A percentile compares a stretch with the other conserved stretches of the same genome.
These are phyloP conservation scores for Euproctis similis DNA, from an alignment of 2,888 invertebrate genomes.

Conservation along the genomic window DNA sequence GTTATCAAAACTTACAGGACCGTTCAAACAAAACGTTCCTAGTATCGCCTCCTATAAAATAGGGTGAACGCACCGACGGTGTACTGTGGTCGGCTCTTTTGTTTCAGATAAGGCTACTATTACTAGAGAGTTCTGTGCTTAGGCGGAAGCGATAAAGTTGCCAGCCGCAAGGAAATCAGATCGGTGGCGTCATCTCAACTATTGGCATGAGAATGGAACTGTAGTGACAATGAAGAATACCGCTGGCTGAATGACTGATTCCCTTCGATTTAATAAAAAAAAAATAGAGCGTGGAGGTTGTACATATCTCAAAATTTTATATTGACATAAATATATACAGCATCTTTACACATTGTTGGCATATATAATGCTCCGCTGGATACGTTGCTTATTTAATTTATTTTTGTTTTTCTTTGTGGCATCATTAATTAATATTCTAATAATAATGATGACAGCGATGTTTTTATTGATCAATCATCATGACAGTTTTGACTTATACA, in stretches of 20 bases:
- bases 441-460: too few relatives aligned
- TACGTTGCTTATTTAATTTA: too few relatives aligned
- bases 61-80: conserved; percentile 30
- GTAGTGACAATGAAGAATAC: conserved; percentile 35
- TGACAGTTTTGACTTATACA: too few relatives aligned
- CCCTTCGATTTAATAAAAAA: too few relatives aligned
- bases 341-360: too few relatives aligned
- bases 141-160: conserved; percentile 59
- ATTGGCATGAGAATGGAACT: conserved; percentile 47
- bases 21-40: conserved; percentile 22
- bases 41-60: conserved; percentile 29
- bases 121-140: conserved; percentile 26
- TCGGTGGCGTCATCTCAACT: conserved; percentile 47
- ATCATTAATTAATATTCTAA: too few relatives aligned
- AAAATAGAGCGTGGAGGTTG: too few relatives aligned
- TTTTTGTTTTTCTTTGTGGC: too few relatives aligned
- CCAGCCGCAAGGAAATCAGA: conserved; percentile 61
- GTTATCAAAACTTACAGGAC: conserved; percentile 23
- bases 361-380: too few relatives aligned
- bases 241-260: conserved; percentile 16
- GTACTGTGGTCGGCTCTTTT: conserved; percentile 42
- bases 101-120: conserved; percentile 47
- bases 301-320: too few relatives aligned
- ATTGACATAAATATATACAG: too few relatives aligned
- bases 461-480: too few relatives aligned